These are phyloP conservation scores for Thinocorus orbignyianus DNA, from an alignment of 2,113 vertebrate species.

Conservation along the genomic window DNA sequence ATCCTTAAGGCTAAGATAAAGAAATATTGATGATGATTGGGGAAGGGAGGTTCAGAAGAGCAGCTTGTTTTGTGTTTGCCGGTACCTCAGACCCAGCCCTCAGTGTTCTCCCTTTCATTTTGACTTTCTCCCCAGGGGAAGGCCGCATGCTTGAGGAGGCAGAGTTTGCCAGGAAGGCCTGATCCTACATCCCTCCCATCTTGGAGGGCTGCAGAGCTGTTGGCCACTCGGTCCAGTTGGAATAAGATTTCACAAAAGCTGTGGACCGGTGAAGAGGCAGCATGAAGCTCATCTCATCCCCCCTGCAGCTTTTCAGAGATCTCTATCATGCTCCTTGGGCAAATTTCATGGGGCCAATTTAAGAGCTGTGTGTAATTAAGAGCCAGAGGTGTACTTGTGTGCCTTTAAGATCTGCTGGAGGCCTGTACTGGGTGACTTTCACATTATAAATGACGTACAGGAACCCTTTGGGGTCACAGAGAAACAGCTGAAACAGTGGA, in stretches of 20 bases:
- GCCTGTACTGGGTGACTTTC: background rate
- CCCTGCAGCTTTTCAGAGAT: background rate
- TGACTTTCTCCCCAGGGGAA: background rate
- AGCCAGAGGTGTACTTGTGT: background rate
- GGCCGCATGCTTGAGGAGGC: background rate
- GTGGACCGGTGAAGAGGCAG: background rate
- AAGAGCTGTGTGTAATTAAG: background rate
- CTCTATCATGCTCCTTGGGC: background rate
- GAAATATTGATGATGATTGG: background rate
- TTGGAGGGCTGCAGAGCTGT: background rate
- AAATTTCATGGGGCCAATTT: background rate
- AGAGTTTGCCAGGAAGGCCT: background rate
- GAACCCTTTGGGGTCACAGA: background rate
- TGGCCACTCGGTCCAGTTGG: background rate
- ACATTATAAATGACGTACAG: background rate
- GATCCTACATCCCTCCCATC: background rate
- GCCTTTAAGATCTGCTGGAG: background rate
- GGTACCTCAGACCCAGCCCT: background rate
- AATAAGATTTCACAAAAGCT: background rate
- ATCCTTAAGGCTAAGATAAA: background rate
- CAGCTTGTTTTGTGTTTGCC: background rate
- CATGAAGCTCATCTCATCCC: background rate
- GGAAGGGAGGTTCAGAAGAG: background rate
- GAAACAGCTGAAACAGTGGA: background rate
- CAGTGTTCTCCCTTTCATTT: background rate